A percentile compares a stretch with the other conserved stretches of the same genome.
Conservation (phyloP, 2,797 vertebrate genomes). For the Perdix hodgsoniae region DNA sequence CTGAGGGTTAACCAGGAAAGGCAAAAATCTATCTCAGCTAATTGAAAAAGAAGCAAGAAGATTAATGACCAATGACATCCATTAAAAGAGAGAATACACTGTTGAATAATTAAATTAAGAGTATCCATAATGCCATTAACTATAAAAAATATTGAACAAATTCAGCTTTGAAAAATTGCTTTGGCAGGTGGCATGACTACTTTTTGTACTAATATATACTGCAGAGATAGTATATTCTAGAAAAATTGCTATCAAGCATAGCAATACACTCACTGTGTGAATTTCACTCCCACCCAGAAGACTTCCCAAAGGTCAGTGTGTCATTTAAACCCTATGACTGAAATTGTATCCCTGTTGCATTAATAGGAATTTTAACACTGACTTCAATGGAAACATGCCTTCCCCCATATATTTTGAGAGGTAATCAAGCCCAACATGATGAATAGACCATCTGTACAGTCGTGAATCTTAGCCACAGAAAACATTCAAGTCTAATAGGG, state of each 20-base stretch:
- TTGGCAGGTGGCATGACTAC: neutral
- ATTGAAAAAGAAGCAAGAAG: constrained; percentile 16
- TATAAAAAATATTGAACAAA: constrained; percentile 17
- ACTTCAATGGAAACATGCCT: constrained; percentile 49
- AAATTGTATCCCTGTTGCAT: neutral
- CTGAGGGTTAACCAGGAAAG: constrained; percentile 11
- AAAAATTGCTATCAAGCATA: neutral
- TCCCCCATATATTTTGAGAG: constrained; percentile 33
- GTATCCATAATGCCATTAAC: constrained; percentile 7
- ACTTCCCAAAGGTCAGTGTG: neutral
- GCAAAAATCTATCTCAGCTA: constrained; percentile 14
- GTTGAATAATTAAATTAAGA: constrained; percentile 53
- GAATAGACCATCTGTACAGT: constrained; percentile 60
- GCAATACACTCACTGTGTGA: neutral
- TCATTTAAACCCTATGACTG: neutral
- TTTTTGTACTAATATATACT: neutral
- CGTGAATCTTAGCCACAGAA: constrained; percentile 57
- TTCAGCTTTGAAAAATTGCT: constrained; percentile 21
- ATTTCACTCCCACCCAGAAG: neutral
- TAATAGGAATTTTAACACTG: constrained; percentile 22
- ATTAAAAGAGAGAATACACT: constrained; percentile 39
- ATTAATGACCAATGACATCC: constrained; percentile 38
- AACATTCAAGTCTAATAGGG: constrained; percentile 44
- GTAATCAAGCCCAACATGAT: constrained; percentile 58
- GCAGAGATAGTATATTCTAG: neutral